A percentile compares a stretch with the other conserved stretches of the same genome.
phyloP scores from a whole-genome alignment of 2,113 vertebrate genomes.

The Lamprologus lemairii region DNA sequence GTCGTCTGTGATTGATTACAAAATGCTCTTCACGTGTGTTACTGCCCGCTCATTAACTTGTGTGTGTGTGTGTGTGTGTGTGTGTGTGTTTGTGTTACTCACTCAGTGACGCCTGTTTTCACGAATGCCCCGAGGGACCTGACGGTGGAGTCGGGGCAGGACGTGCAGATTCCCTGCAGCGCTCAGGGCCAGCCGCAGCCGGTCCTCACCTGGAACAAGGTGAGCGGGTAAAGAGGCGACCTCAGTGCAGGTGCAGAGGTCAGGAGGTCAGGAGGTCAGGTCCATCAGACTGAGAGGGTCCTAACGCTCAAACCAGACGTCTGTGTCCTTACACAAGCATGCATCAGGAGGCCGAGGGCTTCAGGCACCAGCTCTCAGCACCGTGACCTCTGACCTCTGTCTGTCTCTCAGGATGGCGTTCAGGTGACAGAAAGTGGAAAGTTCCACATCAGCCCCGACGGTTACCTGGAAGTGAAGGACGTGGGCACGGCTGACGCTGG shows the following conservation, averaged over 20 bases:
- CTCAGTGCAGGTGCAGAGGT: background rate
- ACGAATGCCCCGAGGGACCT: slow-evolving; percentile 87
- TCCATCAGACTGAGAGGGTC: background rate
- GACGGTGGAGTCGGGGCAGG: slow-evolving; percentile 89
- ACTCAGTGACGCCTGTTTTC: slow-evolving; percentile 93
- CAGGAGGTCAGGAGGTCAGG: background rate
- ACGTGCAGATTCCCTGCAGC: slow-evolving; percentile 89
- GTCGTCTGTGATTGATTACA: background rate
- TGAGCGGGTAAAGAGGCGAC: slow-evolving; percentile 43
- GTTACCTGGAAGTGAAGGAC: slow-evolving; percentile 87
- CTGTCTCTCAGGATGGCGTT: slow-evolving; percentile 81
- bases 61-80: background rate
- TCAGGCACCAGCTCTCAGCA: background rate
- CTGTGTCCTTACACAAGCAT: background rate
- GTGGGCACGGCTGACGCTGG: slow-evolving; percentile 87
- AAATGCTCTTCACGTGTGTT: slow-evolving; percentile 3
- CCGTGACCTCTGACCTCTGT: background rate
- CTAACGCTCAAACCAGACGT: background rate
- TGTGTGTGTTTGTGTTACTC: slow-evolving; percentile 61
- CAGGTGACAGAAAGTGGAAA: slow-evolving; percentile 98
- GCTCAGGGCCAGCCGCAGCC: slow-evolving; percentile 91
- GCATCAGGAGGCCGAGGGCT: background rate
- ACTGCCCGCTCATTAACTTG: slow-evolving; percentile 64
- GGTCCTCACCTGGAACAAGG: slow-evolving; percentile 97
- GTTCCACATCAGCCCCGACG: slow-evolving; percentile 86